Conservation (phyloP, 2,888 invertebrate genomes). For the Catocala nupta region DNA sequence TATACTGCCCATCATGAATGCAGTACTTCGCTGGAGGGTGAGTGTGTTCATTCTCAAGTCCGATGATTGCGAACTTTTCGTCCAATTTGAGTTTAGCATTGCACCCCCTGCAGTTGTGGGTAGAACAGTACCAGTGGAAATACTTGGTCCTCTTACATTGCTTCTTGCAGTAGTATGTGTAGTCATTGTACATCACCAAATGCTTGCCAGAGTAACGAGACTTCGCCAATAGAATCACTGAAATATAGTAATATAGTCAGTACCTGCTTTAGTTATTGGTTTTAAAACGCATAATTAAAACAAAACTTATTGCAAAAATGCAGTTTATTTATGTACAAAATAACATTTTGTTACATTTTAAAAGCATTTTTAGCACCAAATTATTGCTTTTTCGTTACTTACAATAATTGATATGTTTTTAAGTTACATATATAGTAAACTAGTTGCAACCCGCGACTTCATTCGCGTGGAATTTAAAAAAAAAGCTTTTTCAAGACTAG, state of each 20-base stretch:
- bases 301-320: no score
- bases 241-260: constrained; percentile 32
- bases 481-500: no score
- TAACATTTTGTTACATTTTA: no score
- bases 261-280: constrained; percentile 1
- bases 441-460: no score
- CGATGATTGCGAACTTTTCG: constrained; percentile 67
- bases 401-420: no score
- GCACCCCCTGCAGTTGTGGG: constrained; percentile 77
- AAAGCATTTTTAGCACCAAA: no score
- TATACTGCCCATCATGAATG: constrained; percentile 71
- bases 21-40: constrained; percentile 74
- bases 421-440: no score
- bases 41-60: constrained; percentile 65
- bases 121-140: constrained; percentile 79
- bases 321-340: no score
- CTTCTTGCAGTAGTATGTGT: constrained; percentile 79
- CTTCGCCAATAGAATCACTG: constrained; percentile 73
- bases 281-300: no score
- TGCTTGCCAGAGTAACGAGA: constrained; percentile 76
- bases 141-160: constrained; percentile 71
- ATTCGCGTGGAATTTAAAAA: no score
- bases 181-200: constrained; percentile 73
- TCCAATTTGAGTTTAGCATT: constrained; percentile 74
- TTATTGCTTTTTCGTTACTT: no score